Base-by-base conservation (phyloP, 2,888 invertebrate genomes). In the Keiferia lycopersicella region DNA sequence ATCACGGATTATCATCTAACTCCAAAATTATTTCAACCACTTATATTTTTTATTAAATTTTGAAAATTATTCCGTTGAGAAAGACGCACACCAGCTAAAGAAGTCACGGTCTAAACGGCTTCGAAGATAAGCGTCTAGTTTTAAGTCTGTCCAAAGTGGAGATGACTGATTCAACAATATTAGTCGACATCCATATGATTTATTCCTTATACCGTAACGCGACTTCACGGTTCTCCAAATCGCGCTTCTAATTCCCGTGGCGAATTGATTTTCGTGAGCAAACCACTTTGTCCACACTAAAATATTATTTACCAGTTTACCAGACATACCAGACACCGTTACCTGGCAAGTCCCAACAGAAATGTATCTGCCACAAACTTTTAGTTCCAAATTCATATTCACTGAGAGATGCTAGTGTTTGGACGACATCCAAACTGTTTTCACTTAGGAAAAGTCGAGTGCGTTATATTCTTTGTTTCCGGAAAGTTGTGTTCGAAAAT, bases 381-480 rank as follows among this genome's bases (percentile, higher is more conserved):
- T 50, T 50, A 18, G 30, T n/a, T 53, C n/a, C n/a, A 20, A 58
- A 58, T 58, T 39, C 58, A 60, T 45, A 26, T 60, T 26, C 45
- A 60, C 41, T 45, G 22, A 18, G 16, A 57, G 22, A 41, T 59
- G 58, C 18, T 18, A 16, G 58, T 22, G 10, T 34, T 61, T 61
- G 61, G 61, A 61, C 20, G 34, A 14, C 50, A 30, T 61, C 61
- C 61, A 50, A 61, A 34, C 6, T 30, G 50, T 50, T 50, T 60
- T 61, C 61, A 61, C 34, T 61, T 61, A 30, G 16, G n/a, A 38
- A 58, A 11, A 39, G 16, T 50, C 61, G 18, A 61, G 61, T 61
- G 34, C 50, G 34, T 61, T 50, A 61, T 61, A 20, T 34, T 0
- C n/a, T 26, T 30, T 53, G n/a, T 26, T 26, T 53, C 20, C n/a